phyloP scores from a whole-genome alignment of 2,888 invertebrate species.

The Sminthurinus aureus region DNA sequence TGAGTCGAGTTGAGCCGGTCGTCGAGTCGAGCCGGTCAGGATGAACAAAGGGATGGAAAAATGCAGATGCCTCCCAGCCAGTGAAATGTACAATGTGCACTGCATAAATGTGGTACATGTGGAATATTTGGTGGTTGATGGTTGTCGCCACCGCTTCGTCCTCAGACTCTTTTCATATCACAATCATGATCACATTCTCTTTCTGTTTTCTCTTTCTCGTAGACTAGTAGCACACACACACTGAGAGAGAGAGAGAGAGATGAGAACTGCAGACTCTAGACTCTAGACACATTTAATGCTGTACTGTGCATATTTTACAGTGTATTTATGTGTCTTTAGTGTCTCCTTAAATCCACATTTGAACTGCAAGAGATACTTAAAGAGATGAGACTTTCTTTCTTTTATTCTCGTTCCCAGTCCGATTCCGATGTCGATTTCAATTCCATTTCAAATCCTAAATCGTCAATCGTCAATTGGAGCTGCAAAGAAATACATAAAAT shows the following conservation, averaged over 20 bases:
- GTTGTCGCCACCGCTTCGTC: neutral
- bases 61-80: constrained; percentile 20
- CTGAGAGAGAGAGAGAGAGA: neutral
- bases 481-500: too few species aligned
- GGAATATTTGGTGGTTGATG: constrained; percentile 1
- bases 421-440: too few species aligned
- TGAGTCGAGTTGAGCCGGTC: too few species aligned
- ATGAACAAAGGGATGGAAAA: constrained; percentile 5
- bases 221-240: too few species aligned
- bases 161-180: neutral
- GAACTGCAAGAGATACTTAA: too few species aligned
- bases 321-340: constrained; percentile 35
- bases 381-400: too few species aligned
- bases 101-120: neutral
- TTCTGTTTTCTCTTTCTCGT: neutral
- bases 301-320: neutral
- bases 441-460: too few species aligned
- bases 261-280: neutral
- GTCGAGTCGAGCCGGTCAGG: constrained; percentile 19
- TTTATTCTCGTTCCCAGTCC: too few species aligned
- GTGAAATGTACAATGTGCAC: neutral
- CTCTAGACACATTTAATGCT: neutral
- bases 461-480: too few species aligned
- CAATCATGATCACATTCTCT: neutral
- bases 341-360: constrained; percentile 25